Percentiles rank a stretch among this genome's conserved stretches.
Evolutionary conservation across 2,888 invertebrate genomes (phyloP).

Genomic region (Meandrusa payeni): DNA sequence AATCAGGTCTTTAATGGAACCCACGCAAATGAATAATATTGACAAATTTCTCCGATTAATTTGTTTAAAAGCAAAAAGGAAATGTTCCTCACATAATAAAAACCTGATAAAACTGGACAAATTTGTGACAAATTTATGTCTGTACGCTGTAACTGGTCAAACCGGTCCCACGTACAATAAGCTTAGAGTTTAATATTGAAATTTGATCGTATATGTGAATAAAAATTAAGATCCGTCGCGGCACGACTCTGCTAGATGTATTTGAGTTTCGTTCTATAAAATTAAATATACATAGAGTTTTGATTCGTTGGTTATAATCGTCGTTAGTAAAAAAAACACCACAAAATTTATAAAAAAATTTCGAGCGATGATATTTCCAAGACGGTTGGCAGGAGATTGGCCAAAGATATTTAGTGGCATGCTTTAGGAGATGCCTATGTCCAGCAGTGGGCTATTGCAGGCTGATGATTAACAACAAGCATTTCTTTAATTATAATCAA

Average conservation of each 20-base stretch:
- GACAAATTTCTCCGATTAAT: slow-evolving; percentile 16
- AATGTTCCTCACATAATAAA: slow-evolving; percentile 21
- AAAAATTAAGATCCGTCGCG: slow-evolving; percentile 14
- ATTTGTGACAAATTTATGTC: slow-evolving; percentile 25
- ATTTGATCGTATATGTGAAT: slow-evolving; percentile 24
- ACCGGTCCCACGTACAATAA: slow-evolving; percentile 23
- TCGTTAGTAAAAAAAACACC: too few species aligned
- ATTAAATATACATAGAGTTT: neutral
- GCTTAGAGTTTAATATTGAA: slow-evolving; percentile 25
- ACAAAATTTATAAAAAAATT: too few species aligned
- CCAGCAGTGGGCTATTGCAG: too few species aligned
- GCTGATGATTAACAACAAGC: too few species aligned
- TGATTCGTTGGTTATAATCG: too few species aligned
- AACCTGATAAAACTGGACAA: slow-evolving; percentile 24
- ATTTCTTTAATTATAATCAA: too few species aligned
- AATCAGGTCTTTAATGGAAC: slow-evolving; percentile 6
- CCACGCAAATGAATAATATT: slow-evolving; percentile 9
- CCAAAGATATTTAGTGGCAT: too few species aligned
- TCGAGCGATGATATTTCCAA: too few species aligned
- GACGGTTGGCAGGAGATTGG: too few species aligned
- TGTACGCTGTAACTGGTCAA: slow-evolving; percentile 17
- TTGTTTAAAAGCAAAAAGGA: slow-evolving; percentile 20
- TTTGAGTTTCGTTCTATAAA: slow-evolving; percentile 1
- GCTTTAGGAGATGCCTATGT: too few species aligned
- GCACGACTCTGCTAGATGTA: slow-evolving; percentile 1